These are phyloP conservation scores for Polypterus senegalus DNA, from an alignment of 2,113 vertebrate species.

Conservation along the genomic window DNA sequence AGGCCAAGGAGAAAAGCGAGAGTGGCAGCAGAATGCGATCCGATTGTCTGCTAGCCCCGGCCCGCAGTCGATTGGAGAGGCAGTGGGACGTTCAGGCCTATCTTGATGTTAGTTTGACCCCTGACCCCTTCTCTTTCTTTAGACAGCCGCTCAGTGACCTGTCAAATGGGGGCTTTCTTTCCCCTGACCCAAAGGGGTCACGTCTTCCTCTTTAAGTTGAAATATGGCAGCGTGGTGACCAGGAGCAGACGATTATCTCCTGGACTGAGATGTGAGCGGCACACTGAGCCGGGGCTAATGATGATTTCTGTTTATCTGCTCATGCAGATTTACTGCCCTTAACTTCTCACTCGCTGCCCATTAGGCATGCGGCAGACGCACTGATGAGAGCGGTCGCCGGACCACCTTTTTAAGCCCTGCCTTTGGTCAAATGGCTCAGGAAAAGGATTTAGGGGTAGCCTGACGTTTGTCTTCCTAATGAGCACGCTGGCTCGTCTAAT, in stretches of 20 bases:
- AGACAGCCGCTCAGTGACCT: slow-evolving; percentile 50
- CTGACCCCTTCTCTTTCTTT: slow-evolving; percentile 39
- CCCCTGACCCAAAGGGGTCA: slow-evolving; percentile 61
- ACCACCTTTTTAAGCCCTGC: no score
- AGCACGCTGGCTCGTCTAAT: no score
- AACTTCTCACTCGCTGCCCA: slow-evolving; percentile 7
- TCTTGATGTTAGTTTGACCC: slow-evolving; percentile 65
- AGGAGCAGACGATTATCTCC: slow-evolving; percentile 62
- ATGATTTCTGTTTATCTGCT: slow-evolving; percentile 60
- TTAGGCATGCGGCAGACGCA: no score
- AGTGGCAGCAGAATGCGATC: no score
- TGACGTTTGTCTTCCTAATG: no score
- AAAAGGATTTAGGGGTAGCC: no score
- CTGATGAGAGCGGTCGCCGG: no score
- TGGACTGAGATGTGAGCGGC: slow-evolving; percentile 49
- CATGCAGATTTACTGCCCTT: slow-evolving; percentile 44
- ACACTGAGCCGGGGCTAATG: slow-evolving; percentile 75
- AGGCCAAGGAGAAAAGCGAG: no score
- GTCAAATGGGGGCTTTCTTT: slow-evolving; percentile 73
- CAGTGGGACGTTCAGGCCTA: slow-evolving; percentile 39
- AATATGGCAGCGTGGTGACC: slow-evolving; percentile 64
- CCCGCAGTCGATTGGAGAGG: not conserved
- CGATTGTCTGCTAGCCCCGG: not conserved
- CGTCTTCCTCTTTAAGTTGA: slow-evolving; percentile 65
- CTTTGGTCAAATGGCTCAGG: no score